Evolutionary conservation across 1,140 invertebrate genomes (phyloP).

Genomic region (Drosophila erecta): DNA sequence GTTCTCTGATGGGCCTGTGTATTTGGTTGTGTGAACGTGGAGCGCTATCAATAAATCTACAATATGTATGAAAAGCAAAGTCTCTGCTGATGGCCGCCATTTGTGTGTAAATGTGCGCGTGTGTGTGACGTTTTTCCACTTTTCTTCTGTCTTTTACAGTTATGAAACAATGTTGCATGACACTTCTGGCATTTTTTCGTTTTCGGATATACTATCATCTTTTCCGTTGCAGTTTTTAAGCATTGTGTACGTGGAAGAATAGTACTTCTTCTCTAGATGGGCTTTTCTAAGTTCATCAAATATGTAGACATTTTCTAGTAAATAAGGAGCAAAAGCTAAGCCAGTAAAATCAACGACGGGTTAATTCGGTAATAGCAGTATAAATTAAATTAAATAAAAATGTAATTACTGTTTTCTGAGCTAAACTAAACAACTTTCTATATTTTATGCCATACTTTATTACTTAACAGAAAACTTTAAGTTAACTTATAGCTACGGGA

Average conservation of each 20-base stretch:
- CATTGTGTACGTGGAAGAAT: too few species aligned
- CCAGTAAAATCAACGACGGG: too few species aligned
- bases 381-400: too few species aligned
- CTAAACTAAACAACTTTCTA: too few species aligned
- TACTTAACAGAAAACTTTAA: too few species aligned
- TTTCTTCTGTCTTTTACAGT: slow-evolving; percentile 5
- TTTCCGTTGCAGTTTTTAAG: neutral
- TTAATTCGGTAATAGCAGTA: too few species aligned
- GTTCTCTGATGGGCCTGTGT: slow-evolving; percentile 15
- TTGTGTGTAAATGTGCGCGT: slow-evolving; percentile 29
- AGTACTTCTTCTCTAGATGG: too few species aligned
- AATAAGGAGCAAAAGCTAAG: too few species aligned
- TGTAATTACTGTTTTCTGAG: too few species aligned
- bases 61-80: slow-evolving; percentile 59
- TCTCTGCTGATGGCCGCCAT: slow-evolving; percentile 41
- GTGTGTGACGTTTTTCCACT: slow-evolving; percentile 13
- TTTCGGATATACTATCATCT: slow-evolving; percentile 19
- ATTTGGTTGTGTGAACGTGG: slow-evolving; percentile 33
- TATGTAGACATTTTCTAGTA: neutral
- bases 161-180: slow-evolving; percentile 45
- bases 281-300: neutral
- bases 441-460: too few species aligned
- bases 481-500: too few species aligned
- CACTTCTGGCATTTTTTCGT: slow-evolving; percentile 39
- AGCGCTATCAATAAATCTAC: slow-evolving; percentile 67